Evolutionary conservation across 2,888 invertebrate species (phyloP), one percentile per base, ranked within the genome.

Genomic region (Parasteatoda lunata): DNA sequence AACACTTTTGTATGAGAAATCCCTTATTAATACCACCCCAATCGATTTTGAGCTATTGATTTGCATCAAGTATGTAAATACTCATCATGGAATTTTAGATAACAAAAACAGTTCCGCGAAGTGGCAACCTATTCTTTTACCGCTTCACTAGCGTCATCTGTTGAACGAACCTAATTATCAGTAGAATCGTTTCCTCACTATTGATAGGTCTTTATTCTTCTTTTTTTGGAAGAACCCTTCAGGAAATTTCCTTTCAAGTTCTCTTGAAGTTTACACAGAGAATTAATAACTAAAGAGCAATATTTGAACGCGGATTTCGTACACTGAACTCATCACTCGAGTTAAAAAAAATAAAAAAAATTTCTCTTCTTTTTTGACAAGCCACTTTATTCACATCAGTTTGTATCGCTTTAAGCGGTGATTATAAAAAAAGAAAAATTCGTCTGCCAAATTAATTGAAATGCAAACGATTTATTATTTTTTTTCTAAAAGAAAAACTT

Each of bases 91-190:
- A 59, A 59, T n/a, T 59, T 13, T 13, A 59, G 49, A 66, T 66
- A 76, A 76, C 66, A 15, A 59, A 59, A 59, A 59, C 59, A 59
- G 59, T 81, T 68, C 47, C 30, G 15, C 47, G 68, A 45, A 81
- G 52, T 75, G 54, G 49, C 73, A 71, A 51, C 70, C 51, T 13
- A 30, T 71, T 72, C 64, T 47, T 51, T 69, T 11, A 15, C 13
- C 77, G 68, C 77, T 66, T 65, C 70, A 45, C 70, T 72, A 75
- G 76, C 80, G 79, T 80, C 85, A 85, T 85, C 85, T 85, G 76
- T 75, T 54, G 80, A 70, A 51, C 47, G 54, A 70, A 49, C 64
- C 69, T 73, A 85, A 85, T 77, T 84, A 51, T 15, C n/a, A 9
- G 45, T 68, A 30, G 15, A 59, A 59, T 59, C 59, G 9, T 8